phyloP scores from a whole-genome alignment of 2,888 invertebrate genomes.

The Xanthorhoe spadicearia region DNA sequence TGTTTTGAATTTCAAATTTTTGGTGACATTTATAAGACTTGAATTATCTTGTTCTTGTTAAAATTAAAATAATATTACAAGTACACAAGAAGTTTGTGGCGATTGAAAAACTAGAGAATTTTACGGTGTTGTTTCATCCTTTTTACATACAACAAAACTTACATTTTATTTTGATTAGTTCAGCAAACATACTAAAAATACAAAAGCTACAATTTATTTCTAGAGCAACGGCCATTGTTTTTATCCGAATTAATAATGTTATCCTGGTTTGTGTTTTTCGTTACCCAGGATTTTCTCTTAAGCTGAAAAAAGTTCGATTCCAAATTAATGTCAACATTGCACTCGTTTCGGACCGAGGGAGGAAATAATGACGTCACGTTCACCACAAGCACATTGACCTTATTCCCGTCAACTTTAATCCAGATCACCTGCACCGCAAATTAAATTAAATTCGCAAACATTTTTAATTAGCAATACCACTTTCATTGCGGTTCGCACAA shows the following conservation, averaged over 20 bases:
- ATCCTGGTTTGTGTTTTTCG: not conserved
- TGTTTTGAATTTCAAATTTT: not conserved
- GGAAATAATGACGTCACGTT: slow-evolving; percentile 6
- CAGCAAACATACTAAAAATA: too few species aligned
- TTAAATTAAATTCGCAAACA: slow-evolving; percentile 49
- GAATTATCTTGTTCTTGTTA: too few species aligned
- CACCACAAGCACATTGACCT: slow-evolving; percentile 18
- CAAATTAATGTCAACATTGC: slow-evolving; percentile 3
- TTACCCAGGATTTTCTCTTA: not conserved
- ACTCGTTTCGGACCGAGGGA: not conserved
- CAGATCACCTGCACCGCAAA: slow-evolving; percentile 34
- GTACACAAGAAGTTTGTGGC: too few species aligned
- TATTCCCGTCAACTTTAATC: slow-evolving; percentile 24
- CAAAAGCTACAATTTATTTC: too few species aligned
- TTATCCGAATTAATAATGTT: too few species aligned
- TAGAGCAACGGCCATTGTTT: too few species aligned
- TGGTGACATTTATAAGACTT: not conserved
- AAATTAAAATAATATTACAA: too few species aligned
- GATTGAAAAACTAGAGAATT: too few species aligned
- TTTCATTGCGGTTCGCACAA: slow-evolving; percentile 58
- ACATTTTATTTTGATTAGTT: too few species aligned
- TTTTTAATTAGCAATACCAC: slow-evolving; percentile 66
- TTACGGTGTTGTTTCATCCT: too few species aligned
- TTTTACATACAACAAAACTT: too few species aligned
- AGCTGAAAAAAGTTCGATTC: not conserved